Percentiles rank a stretch among this genome's conserved stretches.
Conservation (phyloP, 1,140 invertebrate genomes). For the Berghia stephanieae region DNA sequence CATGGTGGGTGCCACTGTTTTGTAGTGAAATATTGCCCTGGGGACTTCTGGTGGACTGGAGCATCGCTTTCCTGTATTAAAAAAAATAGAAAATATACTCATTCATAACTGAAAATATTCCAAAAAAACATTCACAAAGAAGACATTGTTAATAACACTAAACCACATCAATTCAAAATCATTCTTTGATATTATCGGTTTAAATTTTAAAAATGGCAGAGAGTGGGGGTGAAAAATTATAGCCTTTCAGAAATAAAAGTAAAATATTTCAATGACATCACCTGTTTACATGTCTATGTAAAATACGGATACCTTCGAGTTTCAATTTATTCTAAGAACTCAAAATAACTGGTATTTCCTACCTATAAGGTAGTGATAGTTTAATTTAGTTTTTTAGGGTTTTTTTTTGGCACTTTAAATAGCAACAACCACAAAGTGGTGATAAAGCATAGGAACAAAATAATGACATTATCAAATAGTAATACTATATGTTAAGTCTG, state of each 20-base stretch:
- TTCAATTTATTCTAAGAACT: background rate
- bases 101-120: too few species aligned
- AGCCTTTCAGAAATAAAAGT: too few species aligned
- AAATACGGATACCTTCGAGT: background rate
- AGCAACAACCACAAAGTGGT: too few species aligned
- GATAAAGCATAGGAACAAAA: too few species aligned
- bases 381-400: too few species aligned
- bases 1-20: conserved; percentile 11
- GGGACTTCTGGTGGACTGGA: conserved; percentile 40
- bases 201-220: background rate
- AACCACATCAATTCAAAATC: conserved; percentile 27
- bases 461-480: background rate
- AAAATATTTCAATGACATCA: background rate
- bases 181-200: conserved; percentile 13
- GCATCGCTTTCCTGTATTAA: conserved; percentile 34
- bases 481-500: background rate
- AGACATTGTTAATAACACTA: too few species aligned
- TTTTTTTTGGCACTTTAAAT: too few species aligned
- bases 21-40: conserved; percentile 33
- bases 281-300: background rate
- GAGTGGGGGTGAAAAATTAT: background rate
- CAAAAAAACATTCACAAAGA: too few species aligned
- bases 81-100: too few species aligned
- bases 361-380: too few species aligned
- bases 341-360: too few species aligned